Evolutionary conservation across 2,113 vertebrate species (phyloP).

Genomic region (Macrotis lagotis): DNA sequence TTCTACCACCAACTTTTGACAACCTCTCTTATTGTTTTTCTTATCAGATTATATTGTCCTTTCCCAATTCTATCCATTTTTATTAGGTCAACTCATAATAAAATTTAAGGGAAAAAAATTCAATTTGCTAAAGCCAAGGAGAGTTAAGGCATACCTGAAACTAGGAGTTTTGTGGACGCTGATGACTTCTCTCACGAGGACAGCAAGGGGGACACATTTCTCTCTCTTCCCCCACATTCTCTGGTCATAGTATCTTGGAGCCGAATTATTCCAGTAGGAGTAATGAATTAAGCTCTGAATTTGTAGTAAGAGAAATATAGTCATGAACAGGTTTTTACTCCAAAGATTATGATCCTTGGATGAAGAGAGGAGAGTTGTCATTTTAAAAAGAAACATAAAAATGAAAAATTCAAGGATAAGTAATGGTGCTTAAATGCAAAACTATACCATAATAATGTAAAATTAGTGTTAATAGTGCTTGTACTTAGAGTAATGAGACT

Average conservation of each 20-base stretch:
- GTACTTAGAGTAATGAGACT: neutral
- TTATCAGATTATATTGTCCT: neutral
- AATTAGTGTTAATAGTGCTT: neutral
- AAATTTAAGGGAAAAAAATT: no score
- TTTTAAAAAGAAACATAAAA: neutral
- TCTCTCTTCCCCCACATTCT: neutral
- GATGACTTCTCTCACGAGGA: neutral
- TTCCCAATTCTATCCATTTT: neutral
- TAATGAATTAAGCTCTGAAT: neutral
- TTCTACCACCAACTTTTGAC: neutral
- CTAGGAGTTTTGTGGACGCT: neutral
- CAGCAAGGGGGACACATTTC: neutral
- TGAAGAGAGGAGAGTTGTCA: neutral
- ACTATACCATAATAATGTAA: neutral
- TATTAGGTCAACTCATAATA: no score
- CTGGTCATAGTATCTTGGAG: neutral
- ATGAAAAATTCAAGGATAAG: neutral
- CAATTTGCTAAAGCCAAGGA: neutral
- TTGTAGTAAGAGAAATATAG: neutral
- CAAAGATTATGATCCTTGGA: neutral
- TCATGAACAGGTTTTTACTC: neutral
- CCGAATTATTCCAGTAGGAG: neutral
- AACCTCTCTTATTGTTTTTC: neutral
- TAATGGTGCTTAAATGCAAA: neutral
- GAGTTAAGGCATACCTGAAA: neutral